Evolutionary conservation across 2,797 vertebrate species (phyloP).

Genomic region (Lacerta agilis): DNA sequence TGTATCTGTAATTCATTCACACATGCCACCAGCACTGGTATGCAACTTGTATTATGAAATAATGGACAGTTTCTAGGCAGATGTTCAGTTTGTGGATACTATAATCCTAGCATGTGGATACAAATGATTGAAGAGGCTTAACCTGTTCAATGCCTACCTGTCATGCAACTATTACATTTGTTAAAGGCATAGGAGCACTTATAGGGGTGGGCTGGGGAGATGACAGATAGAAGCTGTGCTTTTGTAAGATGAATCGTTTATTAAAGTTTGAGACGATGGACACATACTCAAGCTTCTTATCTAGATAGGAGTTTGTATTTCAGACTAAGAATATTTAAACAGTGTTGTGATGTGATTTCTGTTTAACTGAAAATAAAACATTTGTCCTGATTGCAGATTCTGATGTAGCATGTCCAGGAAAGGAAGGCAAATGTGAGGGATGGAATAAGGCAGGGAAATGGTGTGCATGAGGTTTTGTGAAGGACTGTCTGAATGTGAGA

Average conservation of each 20-base stretch:
- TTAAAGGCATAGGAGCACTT: neutral
- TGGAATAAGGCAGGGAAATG: neutral
- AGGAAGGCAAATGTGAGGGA: neutral
- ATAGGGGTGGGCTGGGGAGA: neutral
- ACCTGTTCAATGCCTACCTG: neutral
- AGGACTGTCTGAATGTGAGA: neutral
- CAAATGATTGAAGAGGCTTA: neutral
- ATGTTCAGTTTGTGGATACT: neutral
- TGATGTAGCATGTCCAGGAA: neutral
- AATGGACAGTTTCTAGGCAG: accelerated
- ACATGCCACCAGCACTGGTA: accelerated
- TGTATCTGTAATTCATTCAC: neutral
- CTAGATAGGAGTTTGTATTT: neutral
- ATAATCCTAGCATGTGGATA: neutral
- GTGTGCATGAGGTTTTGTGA: neutral
- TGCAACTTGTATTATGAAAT: neutral
- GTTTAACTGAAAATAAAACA: neutral
- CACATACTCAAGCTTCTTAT: neutral
- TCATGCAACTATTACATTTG: neutral
- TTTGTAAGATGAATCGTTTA: neutral
- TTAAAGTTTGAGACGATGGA: neutral
- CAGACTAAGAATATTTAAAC: neutral
- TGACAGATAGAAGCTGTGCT: neutral
- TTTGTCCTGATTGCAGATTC: accelerated
- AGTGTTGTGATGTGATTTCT: neutral